Evolutionary conservation across 2,797 vertebrate genomes (phyloP).

Genomic region (Cossypha dichroa): DNA sequence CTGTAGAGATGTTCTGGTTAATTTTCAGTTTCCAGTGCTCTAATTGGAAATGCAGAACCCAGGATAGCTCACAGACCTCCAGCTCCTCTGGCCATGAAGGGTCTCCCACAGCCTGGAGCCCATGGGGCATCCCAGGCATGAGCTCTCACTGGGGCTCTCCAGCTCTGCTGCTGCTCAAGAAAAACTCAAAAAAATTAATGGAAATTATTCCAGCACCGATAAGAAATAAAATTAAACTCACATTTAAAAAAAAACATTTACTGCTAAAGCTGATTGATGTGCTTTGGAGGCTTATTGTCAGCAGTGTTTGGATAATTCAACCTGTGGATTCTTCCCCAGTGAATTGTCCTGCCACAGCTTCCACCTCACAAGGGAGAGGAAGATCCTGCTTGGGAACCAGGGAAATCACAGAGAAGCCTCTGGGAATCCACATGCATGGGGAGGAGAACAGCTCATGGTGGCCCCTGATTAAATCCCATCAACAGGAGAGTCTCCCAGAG

Average conservation of each 20-base stretch:
- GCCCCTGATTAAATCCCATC: too few relatives aligned
- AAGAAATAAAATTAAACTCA: not conserved
- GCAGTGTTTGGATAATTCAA: not conserved
- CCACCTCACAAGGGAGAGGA: not conserved
- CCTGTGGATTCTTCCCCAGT: not conserved
- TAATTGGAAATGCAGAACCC: not conserved
- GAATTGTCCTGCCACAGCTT: not conserved
- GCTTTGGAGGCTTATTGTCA: not conserved
- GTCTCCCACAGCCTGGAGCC: not conserved
- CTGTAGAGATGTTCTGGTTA: not conserved
- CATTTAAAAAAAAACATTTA: not conserved
- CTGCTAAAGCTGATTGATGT: not conserved
- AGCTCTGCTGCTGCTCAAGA: fast-evolving
- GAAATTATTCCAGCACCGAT: not conserved
- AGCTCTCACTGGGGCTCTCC: not conserved
- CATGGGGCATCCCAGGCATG: fast-evolving
- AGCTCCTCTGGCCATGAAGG: not conserved
- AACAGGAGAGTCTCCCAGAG: not conserved
- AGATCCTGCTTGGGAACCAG: not conserved
- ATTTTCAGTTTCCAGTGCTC: not conserved
- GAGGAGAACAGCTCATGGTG: fast-evolving
- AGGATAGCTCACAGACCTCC: not conserved
- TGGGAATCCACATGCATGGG: not conserved
- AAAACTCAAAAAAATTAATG: not conserved
- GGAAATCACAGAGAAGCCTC: not conserved